Conservation (phyloP, 2,797 vertebrate species). For the Pseudomugil gertrudae region DNA sequence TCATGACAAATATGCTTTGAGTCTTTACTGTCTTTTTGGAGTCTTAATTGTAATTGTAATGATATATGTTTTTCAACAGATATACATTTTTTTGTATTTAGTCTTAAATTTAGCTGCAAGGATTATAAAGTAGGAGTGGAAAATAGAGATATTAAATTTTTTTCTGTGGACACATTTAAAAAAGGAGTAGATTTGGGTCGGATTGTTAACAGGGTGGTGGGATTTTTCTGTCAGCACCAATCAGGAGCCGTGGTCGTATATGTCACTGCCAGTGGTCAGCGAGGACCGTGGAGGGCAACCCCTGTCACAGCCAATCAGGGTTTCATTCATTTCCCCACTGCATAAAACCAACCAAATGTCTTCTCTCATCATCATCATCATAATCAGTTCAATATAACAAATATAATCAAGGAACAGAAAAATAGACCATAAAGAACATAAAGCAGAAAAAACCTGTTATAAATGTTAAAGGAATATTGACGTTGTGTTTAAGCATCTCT, state of each 20-base stretch:
- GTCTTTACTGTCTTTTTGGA: too few relatives aligned
- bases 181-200: too few relatives aligned
- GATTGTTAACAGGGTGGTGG: conserved; percentile 9
- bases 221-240: conserved; percentile 31
- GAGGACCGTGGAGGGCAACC: conserved; percentile 2
- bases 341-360: conserved; percentile 6
- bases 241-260: conserved; percentile 10
- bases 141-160: too few relatives aligned
- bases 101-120: too few relatives aligned
- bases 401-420: not conserved
- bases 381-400: conserved; percentile 1
- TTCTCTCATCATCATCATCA: conserved; percentile 10
- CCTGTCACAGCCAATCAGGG: conserved; percentile 33
- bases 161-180: too few relatives aligned
- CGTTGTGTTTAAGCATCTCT: not conserved
- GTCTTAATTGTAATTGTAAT: too few relatives aligned
- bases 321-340: conserved; percentile 13
- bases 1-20: too few relatives aligned
- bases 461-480: not conserved
- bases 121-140: too few relatives aligned
- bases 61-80: too few relatives aligned
- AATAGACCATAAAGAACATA: not conserved
- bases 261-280: conserved; percentile 23
- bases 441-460: too few relatives aligned
- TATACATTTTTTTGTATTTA: too few relatives aligned